Conservation (phyloP, 2,797 vertebrate genomes). For the Eulemur coronatus region DNA sequence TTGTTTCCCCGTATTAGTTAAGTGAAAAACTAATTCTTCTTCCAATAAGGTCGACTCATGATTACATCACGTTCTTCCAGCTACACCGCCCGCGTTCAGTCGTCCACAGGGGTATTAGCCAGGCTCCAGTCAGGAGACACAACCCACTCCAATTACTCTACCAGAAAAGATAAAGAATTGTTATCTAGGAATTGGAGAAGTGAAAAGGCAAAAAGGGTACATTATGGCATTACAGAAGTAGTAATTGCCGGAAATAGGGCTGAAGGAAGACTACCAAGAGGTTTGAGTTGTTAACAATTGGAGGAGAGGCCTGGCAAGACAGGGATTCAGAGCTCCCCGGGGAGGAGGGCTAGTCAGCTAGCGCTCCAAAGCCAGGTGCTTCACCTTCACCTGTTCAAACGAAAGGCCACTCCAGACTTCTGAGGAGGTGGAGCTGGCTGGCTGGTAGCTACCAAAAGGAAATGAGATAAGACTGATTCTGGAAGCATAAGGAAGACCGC, state of each 20-base stretch:
- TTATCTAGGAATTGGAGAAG: neutral
- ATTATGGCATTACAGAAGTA: neutral
- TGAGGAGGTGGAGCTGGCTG: neutral
- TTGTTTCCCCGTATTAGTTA: neutral
- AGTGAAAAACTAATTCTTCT: neutral
- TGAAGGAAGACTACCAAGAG: neutral
- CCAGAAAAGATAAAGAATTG: neutral
- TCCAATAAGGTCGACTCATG: neutral
- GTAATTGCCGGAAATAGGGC: neutral
- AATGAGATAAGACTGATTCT: neutral
- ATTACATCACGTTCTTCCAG: neutral
- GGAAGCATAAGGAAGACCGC: neutral
- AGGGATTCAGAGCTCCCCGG: neutral
- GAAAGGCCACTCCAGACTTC: rapidly evolving
- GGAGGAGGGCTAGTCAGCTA: neutral
- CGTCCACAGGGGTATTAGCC: neutral
- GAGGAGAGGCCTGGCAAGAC: neutral
- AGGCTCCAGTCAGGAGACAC: neutral
- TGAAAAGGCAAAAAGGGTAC: neutral
- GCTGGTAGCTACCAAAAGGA: neutral
- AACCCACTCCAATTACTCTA: neutral
- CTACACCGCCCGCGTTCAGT: neutral
- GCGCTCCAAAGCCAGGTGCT: neutral
- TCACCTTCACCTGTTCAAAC: neutral
- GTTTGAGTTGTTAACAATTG: neutral